Percentiles rank a stretch among this genome's conserved stretches.
Conservation (phyloP, 2,113 vertebrate species). For the Glaucidium brasilianum region DNA sequence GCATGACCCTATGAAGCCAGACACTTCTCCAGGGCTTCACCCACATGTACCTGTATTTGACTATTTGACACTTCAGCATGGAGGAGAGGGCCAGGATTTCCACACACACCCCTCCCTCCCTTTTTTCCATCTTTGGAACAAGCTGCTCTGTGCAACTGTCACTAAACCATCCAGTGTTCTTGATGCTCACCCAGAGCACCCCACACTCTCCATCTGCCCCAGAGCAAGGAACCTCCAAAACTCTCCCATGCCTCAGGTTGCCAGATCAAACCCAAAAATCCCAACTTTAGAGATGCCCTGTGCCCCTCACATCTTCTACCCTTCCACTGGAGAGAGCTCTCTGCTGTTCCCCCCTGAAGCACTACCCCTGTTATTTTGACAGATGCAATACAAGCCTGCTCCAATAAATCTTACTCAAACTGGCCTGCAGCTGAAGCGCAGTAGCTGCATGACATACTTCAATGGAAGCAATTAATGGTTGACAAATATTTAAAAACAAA, state of each 20-base stretch:
- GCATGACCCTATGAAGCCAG: neutral
- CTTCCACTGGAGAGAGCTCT: too few species aligned
- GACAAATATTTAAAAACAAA: slow-evolving; percentile 12
- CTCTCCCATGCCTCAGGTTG: neutral
- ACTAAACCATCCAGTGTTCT: accelerated
- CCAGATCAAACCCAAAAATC: neutral
- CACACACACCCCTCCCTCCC: too few species aligned
- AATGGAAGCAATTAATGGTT: neutral
- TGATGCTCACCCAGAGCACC: neutral
- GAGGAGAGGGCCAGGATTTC: neutral
- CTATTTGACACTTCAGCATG: neutral
- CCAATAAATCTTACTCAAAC: neutral
- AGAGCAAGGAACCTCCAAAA: neutral
- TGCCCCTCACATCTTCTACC: neutral
- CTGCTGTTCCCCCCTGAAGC: neutral
- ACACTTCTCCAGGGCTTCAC: neutral
- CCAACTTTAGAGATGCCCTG: neutral
- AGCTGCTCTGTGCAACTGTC: neutral
- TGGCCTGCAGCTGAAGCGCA: neutral
- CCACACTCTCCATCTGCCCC: accelerated
- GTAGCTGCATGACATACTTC: neutral
- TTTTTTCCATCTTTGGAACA: neutral
- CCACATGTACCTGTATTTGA: accelerated
- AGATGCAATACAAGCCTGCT: neutral
- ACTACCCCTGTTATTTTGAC: neutral